Evolutionary conservation across 2,113 vertebrate species (phyloP), one percentile per base, ranked within the genome.

Genomic region (Nyctibius bracteatus): DNA sequence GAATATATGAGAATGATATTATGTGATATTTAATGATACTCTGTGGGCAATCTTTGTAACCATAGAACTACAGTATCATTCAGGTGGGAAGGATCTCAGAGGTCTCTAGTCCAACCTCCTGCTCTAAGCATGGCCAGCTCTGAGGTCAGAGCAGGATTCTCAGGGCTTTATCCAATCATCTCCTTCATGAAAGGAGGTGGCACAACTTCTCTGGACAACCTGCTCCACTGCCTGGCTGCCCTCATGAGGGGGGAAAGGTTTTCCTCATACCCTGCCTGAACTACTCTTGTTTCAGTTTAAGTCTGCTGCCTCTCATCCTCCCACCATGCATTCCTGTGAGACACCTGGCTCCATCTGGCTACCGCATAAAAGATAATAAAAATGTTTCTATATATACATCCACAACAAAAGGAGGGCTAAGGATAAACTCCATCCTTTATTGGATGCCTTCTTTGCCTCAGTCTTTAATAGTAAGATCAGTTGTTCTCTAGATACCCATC

Each of bases 241-340:
- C 20, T 71, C 35, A 18, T 3, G 33, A n/a, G 25, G 2, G 8
- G 30, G 12, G 5, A 54, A 79, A 30, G 8, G 17, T 71, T 92
- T 88, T 67, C 59, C 18, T 66, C 18, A 31, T 35, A 37, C 39
- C 18, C 35, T 73, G 23, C 17, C 41, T 43, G 49, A 81, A 72
- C 11, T 10, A 41, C 14, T 39, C 22, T n/a, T 47, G 6, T 31
- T 25, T 59, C 33, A 67, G 9, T 63, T 74, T 63, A 28, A 88
- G 25, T 8, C 59, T 66, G 21, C 28, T 84, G 37, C 27, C 12
- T 74, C 59, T 74, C 51, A 81, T 49, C 6, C 51, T 85, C 30
- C 17, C 31, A 63, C 30, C 24, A 57, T 1, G 0, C 23, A 57
- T 20, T 0, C 0, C 21, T 85, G 57, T 72, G 75, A 77, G 54